Percentiles rank a stretch among this genome's conserved stretches.
phyloP scores from a whole-genome alignment of 2,113 vertebrate genomes.

The Nyctibius bracteatus region DNA sequence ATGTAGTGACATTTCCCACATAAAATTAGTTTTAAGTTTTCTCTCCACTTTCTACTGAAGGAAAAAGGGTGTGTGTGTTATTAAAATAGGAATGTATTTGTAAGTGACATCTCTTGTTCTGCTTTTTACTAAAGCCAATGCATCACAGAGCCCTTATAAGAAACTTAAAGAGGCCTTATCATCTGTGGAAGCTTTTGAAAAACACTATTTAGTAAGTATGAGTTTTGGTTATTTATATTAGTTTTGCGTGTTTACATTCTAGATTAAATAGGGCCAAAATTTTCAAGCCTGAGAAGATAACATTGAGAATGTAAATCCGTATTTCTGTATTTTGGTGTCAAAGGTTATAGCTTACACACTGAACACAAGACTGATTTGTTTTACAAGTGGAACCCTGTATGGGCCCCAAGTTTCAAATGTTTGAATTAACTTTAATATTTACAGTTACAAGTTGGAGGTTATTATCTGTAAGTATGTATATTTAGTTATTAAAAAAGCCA shows the following conservation, averaged over 20 bases:
- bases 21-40: not conserved
- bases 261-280: not conserved
- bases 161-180: conserved; percentile 96
- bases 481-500: not conserved
- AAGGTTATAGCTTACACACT: not conserved
- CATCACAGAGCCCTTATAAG: conserved; percentile 95
- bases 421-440: not conserved
- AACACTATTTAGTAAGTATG: conserved; percentile 92
- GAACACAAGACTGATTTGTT: not conserved
- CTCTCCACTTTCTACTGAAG: not conserved
- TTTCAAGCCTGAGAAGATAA: not conserved
- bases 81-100: not conserved
- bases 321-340: not conserved
- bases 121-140: conserved; percentile 78
- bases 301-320: not conserved
- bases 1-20: not conserved
- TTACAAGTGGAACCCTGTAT: not conserved
- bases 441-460: not conserved
- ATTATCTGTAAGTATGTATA: not conserved
- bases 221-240: not conserved
- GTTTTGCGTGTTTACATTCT: not conserved
- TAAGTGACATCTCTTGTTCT: not conserved
- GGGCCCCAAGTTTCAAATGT: not conserved
- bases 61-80: not conserved
- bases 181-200: conserved; percentile 95